Evolutionary conservation across 1,140 invertebrate species (phyloP), one percentile per base, ranked within the genome.

Genomic region (Drosophila fuyamai): DNA sequence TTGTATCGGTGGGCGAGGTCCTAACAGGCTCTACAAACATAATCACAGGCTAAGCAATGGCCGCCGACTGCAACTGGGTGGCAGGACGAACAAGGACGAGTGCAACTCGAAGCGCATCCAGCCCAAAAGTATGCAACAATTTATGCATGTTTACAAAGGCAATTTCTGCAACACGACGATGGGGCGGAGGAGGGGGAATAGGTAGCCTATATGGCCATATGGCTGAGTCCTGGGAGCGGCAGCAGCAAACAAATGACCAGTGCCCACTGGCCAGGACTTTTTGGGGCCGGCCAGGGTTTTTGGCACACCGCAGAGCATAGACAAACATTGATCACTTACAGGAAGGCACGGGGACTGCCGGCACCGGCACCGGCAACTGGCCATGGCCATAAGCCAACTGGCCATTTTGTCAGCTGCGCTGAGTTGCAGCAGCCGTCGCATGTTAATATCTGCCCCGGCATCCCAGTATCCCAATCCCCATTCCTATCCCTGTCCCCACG

Each of bases 311-410:
- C 79, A 75, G 63, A 86, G 75, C 83, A 86, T 86, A 85, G 82
- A 85, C 82, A 85, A 85, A 86, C 82, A 85, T 85, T 85, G 82
- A 86, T 85, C 82, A 85, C 82, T 85, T 86, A 81, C 82, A 86
- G 82, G 79, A 86, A 67, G 75, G 59, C 73, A 68, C 56, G 32
- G 48, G 38, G 40, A 38, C 27, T 35, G 55, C 36, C 38, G 9
- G 47, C 29, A 32, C 36, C 38, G 9, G 47, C 29, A 32, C 48
- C 27, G 54, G 55, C 43, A 58, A 53, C 54, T 76, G 55, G 53
- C 60, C 74, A 78, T 68, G 55, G 53, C 60, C 63, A 75, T 65
- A 85, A 78, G 82, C 75, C 63, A 82, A 77, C 81, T 81, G 73
- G 74, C 76, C 81, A 72, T 84, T 84, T 84, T 84, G 81, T 84